Percentiles rank a stretch among this genome's conserved stretches.
phyloP scores from a whole-genome alignment of 1,140 invertebrate genomes.

The Calephelis virginiensis region DNA sequence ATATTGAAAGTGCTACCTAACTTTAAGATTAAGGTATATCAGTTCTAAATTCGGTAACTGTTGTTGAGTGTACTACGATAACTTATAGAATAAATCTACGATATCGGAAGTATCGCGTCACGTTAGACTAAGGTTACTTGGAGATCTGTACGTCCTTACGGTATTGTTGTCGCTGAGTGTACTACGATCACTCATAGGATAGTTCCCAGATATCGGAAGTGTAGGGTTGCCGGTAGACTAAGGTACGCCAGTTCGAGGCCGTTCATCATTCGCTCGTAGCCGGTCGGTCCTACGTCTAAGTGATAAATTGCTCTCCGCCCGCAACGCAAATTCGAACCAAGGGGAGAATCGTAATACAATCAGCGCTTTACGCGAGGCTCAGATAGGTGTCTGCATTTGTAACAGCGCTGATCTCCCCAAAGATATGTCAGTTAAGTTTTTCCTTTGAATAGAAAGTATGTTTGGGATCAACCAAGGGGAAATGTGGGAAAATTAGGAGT shows the following conservation, averaged over 20 bases:
- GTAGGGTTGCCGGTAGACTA: constrained; percentile 38
- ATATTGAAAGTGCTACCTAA: too few relatives aligned
- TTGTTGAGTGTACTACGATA: too few relatives aligned
- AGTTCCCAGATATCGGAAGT: constrained; percentile 31
- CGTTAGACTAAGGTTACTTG: too few relatives aligned
- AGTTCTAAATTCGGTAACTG: too few relatives aligned
- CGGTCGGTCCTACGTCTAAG: constrained; percentile 64
- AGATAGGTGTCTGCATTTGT: constrained; percentile 59
- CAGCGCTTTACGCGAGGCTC: constrained; percentile 62
- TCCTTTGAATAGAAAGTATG: constrained; percentile 6
- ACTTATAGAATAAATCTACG: too few relatives aligned
- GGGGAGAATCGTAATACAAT: constrained; percentile 60
- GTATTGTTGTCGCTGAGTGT: constrained; percentile 3
- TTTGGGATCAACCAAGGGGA: neutral
- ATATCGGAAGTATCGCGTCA: neutral
- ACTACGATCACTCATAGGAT: constrained; percentile 1
- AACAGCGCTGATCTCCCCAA: constrained; percentile 32
- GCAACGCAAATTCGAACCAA: constrained; percentile 67
- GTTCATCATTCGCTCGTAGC: constrained; percentile 51
- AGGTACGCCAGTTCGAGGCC: constrained; percentile 37
- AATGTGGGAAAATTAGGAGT: neutral
- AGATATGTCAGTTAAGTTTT: constrained; percentile 16
- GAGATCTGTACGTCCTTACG: neutral
- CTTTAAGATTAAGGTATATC: too few relatives aligned
- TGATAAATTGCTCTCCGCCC: constrained; percentile 66